Conservation (phyloP, 2,797 vertebrate species). For the Picus viridis region DNA sequence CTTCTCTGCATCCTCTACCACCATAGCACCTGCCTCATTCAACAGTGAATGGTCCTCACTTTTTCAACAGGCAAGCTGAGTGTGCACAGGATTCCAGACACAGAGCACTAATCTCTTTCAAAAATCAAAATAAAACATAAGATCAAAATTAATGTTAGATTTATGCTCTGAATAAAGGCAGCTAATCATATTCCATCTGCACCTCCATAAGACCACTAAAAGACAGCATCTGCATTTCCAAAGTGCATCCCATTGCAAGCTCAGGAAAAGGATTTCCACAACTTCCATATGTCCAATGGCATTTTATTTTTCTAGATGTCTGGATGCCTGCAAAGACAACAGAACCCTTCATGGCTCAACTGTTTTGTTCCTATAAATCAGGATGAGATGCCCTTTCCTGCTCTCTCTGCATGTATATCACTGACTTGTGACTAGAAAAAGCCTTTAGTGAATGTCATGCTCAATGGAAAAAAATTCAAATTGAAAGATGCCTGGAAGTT, state of each 20-base stretch:
- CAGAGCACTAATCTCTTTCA: not conserved
- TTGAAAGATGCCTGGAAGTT: not conserved
- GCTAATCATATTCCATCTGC: not conserved
- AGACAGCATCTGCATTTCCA: rapidly evolving
- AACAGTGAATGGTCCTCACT: not conserved
- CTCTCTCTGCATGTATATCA: not conserved
- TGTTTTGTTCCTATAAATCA: not conserved
- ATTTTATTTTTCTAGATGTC: too few relatives aligned
- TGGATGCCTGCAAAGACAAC: not conserved
- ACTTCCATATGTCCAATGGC: too few relatives aligned
- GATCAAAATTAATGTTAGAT: not conserved
- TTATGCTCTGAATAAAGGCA: not conserved
- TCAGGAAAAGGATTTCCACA: not conserved
- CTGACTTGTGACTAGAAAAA: not conserved
- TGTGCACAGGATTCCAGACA: not conserved
- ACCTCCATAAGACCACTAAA: not conserved
- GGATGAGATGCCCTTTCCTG: not conserved
- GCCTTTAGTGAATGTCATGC: not conserved
- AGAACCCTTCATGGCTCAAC: not conserved
- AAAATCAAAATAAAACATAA: not conserved
- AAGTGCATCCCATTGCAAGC: not conserved
- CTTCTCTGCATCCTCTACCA: too few relatives aligned
- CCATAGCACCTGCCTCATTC: too few relatives aligned
- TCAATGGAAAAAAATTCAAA: not conserved
- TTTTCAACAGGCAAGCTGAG: not conserved